These are phyloP conservation scores for Urocolius indicus DNA, from an alignment of 2,113 vertebrate genomes.

Conservation along the genomic window DNA sequence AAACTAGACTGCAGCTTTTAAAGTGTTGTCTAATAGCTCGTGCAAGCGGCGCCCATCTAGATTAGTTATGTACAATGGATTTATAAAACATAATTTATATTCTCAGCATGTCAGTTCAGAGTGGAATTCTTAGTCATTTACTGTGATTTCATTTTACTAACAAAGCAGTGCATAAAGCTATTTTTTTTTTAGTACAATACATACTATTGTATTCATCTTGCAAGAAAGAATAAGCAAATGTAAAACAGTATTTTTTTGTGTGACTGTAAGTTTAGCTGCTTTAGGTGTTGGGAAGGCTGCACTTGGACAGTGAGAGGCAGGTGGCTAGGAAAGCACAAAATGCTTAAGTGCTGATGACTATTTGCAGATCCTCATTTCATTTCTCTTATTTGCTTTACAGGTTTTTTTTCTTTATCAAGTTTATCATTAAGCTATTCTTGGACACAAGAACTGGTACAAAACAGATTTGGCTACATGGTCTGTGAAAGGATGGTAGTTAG, in stretches of 20 bases:
- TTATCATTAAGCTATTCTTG: background rate
- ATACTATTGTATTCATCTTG: background rate
- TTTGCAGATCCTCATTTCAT: background rate
- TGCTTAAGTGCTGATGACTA: rapidly evolving
- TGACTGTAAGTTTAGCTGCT: background rate
- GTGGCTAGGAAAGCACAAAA: background rate
- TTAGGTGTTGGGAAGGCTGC: background rate
- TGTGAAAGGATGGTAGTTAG: background rate
- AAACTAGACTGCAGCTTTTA: constrained; percentile 64
- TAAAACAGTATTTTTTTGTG: background rate
- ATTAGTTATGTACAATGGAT: background rate
- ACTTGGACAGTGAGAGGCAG: background rate
- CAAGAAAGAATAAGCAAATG: background rate
- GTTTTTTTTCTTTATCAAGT: background rate
- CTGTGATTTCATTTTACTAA: constrained; percentile 36
- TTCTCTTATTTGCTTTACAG: background rate
- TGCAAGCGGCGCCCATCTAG: background rate
- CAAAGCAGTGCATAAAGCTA: background rate
- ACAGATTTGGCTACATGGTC: background rate
- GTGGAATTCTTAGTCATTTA: constrained; percentile 39
- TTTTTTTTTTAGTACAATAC: background rate
- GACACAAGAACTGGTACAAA: background rate
- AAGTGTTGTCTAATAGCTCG: constrained; percentile 60
- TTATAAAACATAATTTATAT: constrained; percentile 65
- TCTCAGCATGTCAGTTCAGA: constrained; percentile 42